These are phyloP conservation scores for Trachops cirrhosus DNA, from an alignment of 2,797 vertebrate genomes.

Conservation along the genomic window DNA sequence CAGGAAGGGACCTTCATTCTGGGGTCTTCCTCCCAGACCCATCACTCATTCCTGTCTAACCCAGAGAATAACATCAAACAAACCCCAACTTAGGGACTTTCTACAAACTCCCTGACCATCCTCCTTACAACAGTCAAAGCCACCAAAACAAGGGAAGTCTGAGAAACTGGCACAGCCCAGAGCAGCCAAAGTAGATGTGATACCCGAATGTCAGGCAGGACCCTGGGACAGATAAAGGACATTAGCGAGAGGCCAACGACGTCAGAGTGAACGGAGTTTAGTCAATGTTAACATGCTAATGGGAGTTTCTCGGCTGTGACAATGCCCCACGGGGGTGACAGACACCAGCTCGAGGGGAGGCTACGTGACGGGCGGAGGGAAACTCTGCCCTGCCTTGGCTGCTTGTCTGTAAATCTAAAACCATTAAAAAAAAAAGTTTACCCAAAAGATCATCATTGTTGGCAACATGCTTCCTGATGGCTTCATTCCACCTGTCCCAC, in stretches of 20 bases:
- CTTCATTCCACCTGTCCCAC: rapidly evolving
- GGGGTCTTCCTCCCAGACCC: neutral
- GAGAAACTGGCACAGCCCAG: neutral
- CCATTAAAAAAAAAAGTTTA: neutral
- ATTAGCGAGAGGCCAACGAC: no score
- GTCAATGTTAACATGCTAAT: rapidly evolving
- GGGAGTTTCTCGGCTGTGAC: neutral
- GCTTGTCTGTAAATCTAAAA: neutral
- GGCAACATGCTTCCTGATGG: neutral
- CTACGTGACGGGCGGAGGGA: neutral
- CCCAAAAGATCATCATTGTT: neutral
- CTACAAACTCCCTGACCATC: neutral
- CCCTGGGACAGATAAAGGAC: neutral
- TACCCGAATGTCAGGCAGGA: rapidly evolving
- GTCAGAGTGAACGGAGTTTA: rapidly evolving
- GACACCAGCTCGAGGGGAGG: neutral
- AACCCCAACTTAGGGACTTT: neutral
- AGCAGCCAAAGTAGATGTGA: neutral
- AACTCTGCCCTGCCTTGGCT: neutral
- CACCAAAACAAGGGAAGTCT: neutral
- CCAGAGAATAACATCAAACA: neutral
- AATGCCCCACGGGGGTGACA: rapidly evolving
- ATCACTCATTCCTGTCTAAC: no score
- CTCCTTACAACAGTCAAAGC: neutral
- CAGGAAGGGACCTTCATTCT: neutral